Evolutionary conservation across 2,113 vertebrate species (phyloP).

Genomic region (Protomyctophum bolini): DNA sequence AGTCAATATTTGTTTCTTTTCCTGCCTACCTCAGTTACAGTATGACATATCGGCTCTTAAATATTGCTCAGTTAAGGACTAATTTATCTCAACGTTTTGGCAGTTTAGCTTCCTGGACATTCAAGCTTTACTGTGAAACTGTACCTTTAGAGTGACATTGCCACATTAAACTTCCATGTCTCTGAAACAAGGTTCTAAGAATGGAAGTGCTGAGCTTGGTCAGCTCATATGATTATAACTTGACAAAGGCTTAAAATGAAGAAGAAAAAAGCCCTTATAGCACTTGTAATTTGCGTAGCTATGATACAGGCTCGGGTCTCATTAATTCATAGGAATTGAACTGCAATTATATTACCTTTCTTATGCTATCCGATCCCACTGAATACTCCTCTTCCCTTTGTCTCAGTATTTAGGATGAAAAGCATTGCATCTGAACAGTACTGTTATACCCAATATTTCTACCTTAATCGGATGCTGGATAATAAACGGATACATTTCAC

Average conservation of each 20-base stretch:
- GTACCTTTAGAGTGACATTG: conserved; percentile 8
- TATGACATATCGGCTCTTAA: conserved; percentile 30
- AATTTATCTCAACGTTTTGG: conserved; percentile 5
- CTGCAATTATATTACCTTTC: not conserved
- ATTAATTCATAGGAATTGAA: not conserved
- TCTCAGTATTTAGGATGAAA: not conserved
- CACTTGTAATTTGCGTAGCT: not conserved
- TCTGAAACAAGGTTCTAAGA: conserved; percentile 8
- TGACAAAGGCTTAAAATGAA: conserved; percentile 18
- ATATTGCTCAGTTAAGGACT: conserved; percentile 22
- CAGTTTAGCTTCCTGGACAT: conserved; percentile 22
- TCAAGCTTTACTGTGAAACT: conserved; percentile 42
- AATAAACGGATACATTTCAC: conserved; percentile 23
- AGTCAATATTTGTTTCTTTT: conserved; percentile 60
- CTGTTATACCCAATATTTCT: conserved; percentile 8
- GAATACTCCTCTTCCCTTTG: not conserved
- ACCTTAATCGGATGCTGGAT: conserved; percentile 57
- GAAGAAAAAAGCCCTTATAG: not conserved
- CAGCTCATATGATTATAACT: conserved; percentile 1
- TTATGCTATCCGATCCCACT: not conserved
- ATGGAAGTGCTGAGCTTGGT: conserved; percentile 5
- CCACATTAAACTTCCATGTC: not conserved
- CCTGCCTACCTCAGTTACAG: conserved; percentile 75
- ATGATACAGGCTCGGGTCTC: not conserved
- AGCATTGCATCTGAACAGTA: conserved; percentile 1